Evolutionary conservation across 2,797 vertebrate species (phyloP), one percentile per base, ranked within the genome.

Genomic region (Megaceryle alcyon): DNA sequence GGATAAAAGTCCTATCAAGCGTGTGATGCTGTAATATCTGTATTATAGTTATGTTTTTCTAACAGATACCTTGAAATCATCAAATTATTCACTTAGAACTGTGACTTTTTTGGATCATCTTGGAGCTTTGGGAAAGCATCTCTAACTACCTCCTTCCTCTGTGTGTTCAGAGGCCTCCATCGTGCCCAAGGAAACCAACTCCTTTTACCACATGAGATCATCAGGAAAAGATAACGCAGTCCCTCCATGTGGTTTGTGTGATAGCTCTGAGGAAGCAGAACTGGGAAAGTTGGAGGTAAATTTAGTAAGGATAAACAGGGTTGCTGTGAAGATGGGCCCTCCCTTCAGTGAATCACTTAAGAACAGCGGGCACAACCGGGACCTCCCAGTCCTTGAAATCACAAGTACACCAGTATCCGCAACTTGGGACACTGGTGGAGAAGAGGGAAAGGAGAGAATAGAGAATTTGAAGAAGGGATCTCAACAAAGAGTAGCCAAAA

Each of bases 181-280:
- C 12, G 23, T 3, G 43, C 54, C 53, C 19, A 63, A 76, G 56
- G 86, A 95, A 91, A 79, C 53, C 68, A 76, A 31, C 41, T 37
- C 64, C 64, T 83, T 72, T n/a, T 2, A 75, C 48, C 78, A 68
- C 59, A 33, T 1, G 16, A 84, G 77, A 48, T 90, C 88, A 72
- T 43, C 11, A 8, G 81, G 83, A 86, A 73, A 37, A 94, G 78
- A 80, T 46, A 85, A 49, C 1, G 7, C 37, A 25, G 77, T 39
- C 43, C 63, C 70, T 66, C 31, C 0, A 5, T 6, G 46, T 49
- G 54, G 66, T 44, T 88, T 63, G 51, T 28, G 25, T 1, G 8
- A 79, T 4, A 91, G 80, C 80, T 84, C 59, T 46, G 37, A 69
- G 92, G 88, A 93, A 94, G 77, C 80, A 83, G 86, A 96, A 61